Conservation (phyloP, 2,113 vertebrate genomes). For the Meles meles region DNA sequence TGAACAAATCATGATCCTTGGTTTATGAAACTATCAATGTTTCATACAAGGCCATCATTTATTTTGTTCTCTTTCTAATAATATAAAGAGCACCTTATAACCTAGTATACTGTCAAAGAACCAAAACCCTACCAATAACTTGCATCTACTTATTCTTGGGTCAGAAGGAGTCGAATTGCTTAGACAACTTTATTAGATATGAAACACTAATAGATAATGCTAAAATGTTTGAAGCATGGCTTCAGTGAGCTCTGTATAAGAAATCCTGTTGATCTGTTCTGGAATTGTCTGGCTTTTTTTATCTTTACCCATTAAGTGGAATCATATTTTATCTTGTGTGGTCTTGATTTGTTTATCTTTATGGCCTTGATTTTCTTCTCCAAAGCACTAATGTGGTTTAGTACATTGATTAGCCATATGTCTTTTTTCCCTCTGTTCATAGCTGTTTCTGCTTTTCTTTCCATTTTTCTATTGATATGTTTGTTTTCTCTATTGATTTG, state of each 20-base stretch:
- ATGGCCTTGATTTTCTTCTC: neutral
- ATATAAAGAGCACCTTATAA: neutral
- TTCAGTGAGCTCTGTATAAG: neutral
- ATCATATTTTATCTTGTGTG: neutral
- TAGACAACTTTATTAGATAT: neutral
- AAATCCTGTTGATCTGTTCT: neutral
- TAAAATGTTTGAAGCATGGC: neutral
- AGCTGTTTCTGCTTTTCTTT: neutral
- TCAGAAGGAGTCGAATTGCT: neutral
- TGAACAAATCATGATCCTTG: neutral
- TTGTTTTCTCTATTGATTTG: neutral
- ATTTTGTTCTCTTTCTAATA: constrained; percentile 12
- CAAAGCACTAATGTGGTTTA: neutral
- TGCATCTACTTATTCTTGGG: neutral
- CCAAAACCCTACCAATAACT: neutral
- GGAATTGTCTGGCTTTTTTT: neutral
- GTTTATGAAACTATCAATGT: neutral
- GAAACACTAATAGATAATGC: neutral
- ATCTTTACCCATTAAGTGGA: neutral
- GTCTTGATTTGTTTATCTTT: neutral
- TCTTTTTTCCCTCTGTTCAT: neutral
- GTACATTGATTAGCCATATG: neutral
- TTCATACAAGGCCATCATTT: neutral
- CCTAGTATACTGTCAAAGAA: neutral
- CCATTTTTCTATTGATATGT: neutral